Conservation (phyloP, 2,888 invertebrate species). For the Eretmocerus hayati region DNA sequence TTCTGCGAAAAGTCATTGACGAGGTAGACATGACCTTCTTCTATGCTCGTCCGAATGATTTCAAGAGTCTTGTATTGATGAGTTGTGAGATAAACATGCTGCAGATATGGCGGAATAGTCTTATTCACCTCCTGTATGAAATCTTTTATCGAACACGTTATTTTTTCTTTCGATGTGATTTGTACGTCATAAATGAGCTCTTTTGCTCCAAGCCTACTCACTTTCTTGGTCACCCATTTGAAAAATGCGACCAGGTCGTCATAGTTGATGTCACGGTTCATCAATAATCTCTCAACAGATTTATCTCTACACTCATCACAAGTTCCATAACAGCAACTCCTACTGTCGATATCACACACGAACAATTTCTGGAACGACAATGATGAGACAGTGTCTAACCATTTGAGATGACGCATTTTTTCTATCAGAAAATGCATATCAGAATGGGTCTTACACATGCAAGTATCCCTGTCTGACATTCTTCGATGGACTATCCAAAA, state of each 20-base stretch:
- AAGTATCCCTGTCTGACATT: conserved; percentile 11
- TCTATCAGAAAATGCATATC: conserved; percentile 10
- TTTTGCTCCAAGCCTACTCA: conserved; percentile 8
- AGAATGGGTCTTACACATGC: conserved; percentile 13
- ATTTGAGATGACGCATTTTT: conserved; percentile 6
- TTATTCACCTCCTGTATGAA: conserved; percentile 7
- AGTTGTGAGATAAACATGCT: conserved; percentile 7
- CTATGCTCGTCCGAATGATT: conserved; percentile 4
- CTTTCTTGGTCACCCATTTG: conserved; percentile 1
- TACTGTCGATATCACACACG: background rate
- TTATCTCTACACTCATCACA: conserved; percentile 5
- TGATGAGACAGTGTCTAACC: background rate
- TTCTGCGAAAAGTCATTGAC: conserved; percentile 18
- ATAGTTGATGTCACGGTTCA: too few relatives aligned
- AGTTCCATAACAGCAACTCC: conserved; percentile 5
- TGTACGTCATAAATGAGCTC: conserved; percentile 12
- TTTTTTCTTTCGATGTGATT: conserved; percentile 10
- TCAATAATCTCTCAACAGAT: too few relatives aligned
- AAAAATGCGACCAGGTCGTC: too few relatives aligned
- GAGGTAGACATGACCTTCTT: conserved; percentile 6
- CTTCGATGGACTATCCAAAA: conserved; percentile 12
- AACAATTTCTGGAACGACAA: background rate
- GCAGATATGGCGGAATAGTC: conserved; percentile 4
- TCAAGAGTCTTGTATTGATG: conserved; percentile 4
- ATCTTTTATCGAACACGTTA: conserved; percentile 5